Evolutionary conservation across 2,797 vertebrate species (phyloP), one percentile per base, ranked within the genome.

Genomic region (Rhynchotus rufescens): DNA sequence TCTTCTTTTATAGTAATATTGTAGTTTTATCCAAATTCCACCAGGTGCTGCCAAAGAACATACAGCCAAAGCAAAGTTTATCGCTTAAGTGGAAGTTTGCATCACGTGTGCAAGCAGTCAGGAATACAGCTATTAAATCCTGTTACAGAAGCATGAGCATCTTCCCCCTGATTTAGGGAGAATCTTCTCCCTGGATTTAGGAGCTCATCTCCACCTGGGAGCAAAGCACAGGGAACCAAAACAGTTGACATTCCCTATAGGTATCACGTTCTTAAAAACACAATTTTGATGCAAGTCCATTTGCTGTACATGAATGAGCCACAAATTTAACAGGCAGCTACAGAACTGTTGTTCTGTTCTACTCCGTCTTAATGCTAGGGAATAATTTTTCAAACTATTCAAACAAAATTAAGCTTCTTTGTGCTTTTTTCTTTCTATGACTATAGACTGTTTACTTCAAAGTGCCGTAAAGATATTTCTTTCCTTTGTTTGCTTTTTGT

Each of bases 41-140:
- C 98, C 98, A 98, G 98, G 98, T 98, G 98, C 94, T 98, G 98
- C 98, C 97, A 98, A 97, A 98, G 97, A 97, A 98, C 97, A 97
- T 96, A 90, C 61, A 97, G 96, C 96, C 74, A 92, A 86, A 81
- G 92, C 84, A 17, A 86, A 93, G 95, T 97, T 95, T 88, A 6
- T 17, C 84, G 93, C 73, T 20, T 25, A 72, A 67, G 72, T 89
- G 81, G 64, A 90, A 78, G 47, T 94, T 94, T 73, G 61, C 89
- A 76, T 77, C 59, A 47, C 45, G 52, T 38, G 51, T 69, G 15
- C 23, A 4, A 4, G 6, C 79, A 47, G 75, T 75, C 80, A 20
- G 3, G 64, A 69, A 40, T 78, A 42, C 40, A 87, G 57, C 76
- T 54, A 36, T 65, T 68, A 52, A 85, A 77, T 28, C 13, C 62